Evolutionary conservation across 2,113 vertebrate genomes (phyloP).

Genomic region (Puffinus mauretanicus): DNA sequence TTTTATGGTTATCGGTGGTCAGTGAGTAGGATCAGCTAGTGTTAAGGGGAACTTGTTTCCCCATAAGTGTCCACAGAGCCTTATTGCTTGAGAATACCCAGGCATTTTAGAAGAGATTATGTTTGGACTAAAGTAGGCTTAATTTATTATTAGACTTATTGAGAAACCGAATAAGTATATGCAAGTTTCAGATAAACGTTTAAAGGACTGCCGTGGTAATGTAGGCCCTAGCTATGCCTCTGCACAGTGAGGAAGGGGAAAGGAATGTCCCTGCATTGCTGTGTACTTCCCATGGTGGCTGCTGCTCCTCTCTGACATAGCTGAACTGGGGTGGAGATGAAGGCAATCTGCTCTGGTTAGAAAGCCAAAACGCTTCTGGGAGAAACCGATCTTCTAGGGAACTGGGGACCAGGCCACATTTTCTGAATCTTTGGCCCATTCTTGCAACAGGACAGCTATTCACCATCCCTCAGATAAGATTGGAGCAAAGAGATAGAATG

Average conservation of each 20-base stretch:
- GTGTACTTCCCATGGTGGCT: neutral
- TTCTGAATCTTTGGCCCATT: neutral
- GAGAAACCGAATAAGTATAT: neutral
- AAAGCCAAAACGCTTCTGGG: neutral
- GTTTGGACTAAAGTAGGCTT: neutral
- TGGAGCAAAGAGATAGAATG: neutral
- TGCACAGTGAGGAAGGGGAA: neutral
- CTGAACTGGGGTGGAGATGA: neutral
- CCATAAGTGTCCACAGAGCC: neutral
- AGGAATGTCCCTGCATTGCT: neutral
- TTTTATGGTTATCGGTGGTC: neutral
- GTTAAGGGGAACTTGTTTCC: neutral
- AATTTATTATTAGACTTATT: neutral
- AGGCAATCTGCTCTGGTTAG: neutral
- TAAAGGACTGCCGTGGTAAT: neutral
- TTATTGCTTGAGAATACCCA: neutral
- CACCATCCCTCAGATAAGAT: neutral
- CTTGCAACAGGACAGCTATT: neutral
- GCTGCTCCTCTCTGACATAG: neutral
- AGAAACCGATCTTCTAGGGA: neutral
- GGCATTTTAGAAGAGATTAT: neutral
- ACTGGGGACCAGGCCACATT: neutral
- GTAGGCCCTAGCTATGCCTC: neutral
- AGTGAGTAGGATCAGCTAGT: neutral
- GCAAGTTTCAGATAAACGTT: neutral